A percentile compares a stretch with the other conserved stretches of the same genome.
Conservation (phyloP, 64 coral and sea anemone species). For the Dendrophyllia cribrosa region DNA sequence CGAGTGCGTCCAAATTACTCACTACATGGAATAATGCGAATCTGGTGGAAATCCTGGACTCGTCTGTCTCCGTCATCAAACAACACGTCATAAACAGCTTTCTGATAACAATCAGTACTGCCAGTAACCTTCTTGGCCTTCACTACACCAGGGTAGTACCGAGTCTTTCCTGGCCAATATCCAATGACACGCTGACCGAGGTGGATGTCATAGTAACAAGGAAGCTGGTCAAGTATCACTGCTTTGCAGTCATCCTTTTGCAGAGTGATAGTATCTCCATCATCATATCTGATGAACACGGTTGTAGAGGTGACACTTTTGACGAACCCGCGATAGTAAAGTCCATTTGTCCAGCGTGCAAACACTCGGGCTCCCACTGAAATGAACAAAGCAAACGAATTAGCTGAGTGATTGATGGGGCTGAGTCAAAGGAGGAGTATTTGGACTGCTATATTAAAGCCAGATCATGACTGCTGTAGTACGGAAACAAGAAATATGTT, state of each 20-base stretch:
- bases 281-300: constrained; percentile 73
- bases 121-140: background rate
- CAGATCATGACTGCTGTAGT: too few relatives aligned
- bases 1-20: too few relatives aligned
- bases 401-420: background rate
- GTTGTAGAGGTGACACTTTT: constrained; percentile 28
- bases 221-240: constrained; percentile 61
- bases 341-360: constrained; percentile 71
- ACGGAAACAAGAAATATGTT: too few relatives aligned
- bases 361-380: constrained; percentile 76
- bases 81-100: constrained; percentile 18
- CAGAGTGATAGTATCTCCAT: constrained; percentile 71
- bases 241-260: constrained; percentile 27
- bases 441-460: too few relatives aligned
- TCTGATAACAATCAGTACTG: background rate
- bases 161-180: constrained; percentile 28
- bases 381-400: background rate
- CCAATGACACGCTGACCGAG: constrained; percentile 76
- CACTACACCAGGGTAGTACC: constrained; percentile 36
- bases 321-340: constrained; percentile 72
- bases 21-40: constrained; percentile 20
- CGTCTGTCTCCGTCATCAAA: constrained; percentile 59
- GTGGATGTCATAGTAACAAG: constrained; percentile 44
- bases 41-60: constrained; percentile 25
- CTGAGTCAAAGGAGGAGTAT: too few relatives aligned